These are phyloP conservation scores for Nymphalis polychloros DNA, from an alignment of 2,888 invertebrate genomes.

Conservation along the genomic window DNA sequence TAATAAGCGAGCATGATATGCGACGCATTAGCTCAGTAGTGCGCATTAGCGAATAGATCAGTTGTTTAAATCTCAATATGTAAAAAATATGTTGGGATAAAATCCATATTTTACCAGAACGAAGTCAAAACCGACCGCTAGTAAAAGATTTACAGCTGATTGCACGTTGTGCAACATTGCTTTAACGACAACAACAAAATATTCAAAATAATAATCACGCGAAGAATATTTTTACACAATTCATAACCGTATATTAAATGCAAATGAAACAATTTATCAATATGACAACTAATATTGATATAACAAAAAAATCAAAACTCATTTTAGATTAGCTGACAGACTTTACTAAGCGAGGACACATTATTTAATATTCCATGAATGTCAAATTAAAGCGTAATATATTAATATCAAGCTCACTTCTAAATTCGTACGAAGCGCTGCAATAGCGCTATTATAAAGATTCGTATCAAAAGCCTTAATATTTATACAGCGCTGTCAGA, in stretches of 20 bases:
- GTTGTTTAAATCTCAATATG: too few relatives aligned
- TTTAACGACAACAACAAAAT: neutral
- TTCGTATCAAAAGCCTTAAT: slow-evolving; percentile 24
- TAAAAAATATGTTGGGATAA: too few relatives aligned
- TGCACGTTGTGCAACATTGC: neutral
- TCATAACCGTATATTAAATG: slow-evolving; percentile 20
- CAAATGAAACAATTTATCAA: slow-evolving; percentile 28
- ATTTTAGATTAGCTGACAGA: slow-evolving; percentile 13
- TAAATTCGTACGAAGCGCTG: slow-evolving; percentile 19
- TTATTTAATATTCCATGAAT: slow-evolving; percentile 29
- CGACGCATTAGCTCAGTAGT: too few relatives aligned
- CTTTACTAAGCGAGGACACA: slow-evolving; percentile 20
- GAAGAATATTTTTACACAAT: neutral
- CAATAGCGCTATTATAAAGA: slow-evolving; percentile 21
- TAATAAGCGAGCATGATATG: too few relatives aligned
- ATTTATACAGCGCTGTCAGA: slow-evolving; percentile 31
- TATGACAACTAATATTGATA: slow-evolving; percentile 18
- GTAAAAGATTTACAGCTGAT: neutral
- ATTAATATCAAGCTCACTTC: slow-evolving; percentile 30
- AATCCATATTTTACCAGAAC: too few relatives aligned
- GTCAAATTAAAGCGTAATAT: slow-evolving; percentile 35
- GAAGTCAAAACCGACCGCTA: too few relatives aligned
- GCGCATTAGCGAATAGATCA: too few relatives aligned
- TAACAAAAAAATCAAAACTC: slow-evolving; percentile 25
- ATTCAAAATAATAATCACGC: neutral